Base-by-base conservation (phyloP, 2,888 invertebrate species). In the Troides oblongomaculatus region DNA sequence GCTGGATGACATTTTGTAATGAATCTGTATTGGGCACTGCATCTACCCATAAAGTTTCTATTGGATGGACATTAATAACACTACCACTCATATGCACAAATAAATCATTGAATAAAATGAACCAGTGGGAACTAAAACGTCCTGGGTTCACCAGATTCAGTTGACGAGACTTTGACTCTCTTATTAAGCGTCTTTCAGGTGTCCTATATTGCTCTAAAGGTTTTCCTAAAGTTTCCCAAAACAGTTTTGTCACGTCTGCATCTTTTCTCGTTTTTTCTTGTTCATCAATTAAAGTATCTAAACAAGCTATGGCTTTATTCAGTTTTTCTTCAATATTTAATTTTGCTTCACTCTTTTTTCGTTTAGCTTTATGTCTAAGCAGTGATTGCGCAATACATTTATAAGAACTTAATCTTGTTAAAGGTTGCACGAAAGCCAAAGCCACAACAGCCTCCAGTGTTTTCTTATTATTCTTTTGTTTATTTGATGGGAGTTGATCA, bases 21-120 rank as follows among this genome's bases (percentile, higher is more conserved):
- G 93, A 91, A 76, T 95, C 95, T 21, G 94, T 93, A 76, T 95
- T 96, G n/a, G 94, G 92, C 57, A 95, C 89, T 6, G 95, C 90
- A 82, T 97, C 97, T 2, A 97, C 94, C 98, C 98, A 98, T 62
- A 97, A 84, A 0, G 96, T 96, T 72, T 94, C 94, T 73, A 97
- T 89, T 12, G 95, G 94, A 86, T 96, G 96, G 0, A 94, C 85
- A 70, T 93, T 94, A 66, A 95, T 93, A 1, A 94, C 93, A 39
- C 95, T 94, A 56, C 96, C 95, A 78, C 93, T 93, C 39, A 96
- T 90, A 80, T 97, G 97, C 69, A 97, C 94, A 73, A 98, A 95
- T 68, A 96, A 90, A 85, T 98, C 97, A 69, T 95, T 96, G 79
- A 98, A 95, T 64, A 98, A 90, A 75, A 97, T 94, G 79, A 98